Evolutionary conservation across 2,113 vertebrate species (phyloP).

Genomic region (Ellobius talpinus): DNA sequence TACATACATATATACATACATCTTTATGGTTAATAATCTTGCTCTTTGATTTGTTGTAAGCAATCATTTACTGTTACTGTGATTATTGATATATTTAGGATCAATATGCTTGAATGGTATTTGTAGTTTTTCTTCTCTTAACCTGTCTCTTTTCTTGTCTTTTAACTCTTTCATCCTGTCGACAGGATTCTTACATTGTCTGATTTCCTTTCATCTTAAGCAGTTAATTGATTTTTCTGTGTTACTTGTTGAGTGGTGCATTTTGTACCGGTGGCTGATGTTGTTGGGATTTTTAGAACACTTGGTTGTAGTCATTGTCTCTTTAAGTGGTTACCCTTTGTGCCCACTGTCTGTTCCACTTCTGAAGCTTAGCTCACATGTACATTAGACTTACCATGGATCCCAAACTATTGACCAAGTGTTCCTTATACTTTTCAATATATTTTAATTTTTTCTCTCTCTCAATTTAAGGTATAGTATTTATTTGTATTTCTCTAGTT

Average conservation of each 20-base stretch:
- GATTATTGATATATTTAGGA: neutral
- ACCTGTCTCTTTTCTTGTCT: neutral
- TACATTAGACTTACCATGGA: neutral
- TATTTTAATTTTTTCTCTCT: neutral
- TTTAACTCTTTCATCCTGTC: neutral
- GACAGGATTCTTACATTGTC: neutral
- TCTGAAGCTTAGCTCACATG: neutral
- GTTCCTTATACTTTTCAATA: neutral
- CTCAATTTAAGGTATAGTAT: neutral
- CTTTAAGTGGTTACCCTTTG: neutral
- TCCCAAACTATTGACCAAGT: neutral
- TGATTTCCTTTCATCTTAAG: neutral
- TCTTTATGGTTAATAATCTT: neutral
- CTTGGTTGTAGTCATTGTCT: neutral
- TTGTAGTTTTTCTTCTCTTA: neutral
- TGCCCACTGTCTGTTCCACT: neutral
- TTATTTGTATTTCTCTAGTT: neutral
- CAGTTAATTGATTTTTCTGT: neutral
- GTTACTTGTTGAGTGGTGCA: too few relatives aligned
- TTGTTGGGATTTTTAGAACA: neutral
- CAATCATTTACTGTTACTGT: neutral
- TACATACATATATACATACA: neutral
- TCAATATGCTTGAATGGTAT: neutral
- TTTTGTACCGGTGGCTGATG: neutral
- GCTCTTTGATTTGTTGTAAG: neutral